Base-by-base conservation (phyloP, 2,888 invertebrate species). In the Euproctis similis region DNA sequence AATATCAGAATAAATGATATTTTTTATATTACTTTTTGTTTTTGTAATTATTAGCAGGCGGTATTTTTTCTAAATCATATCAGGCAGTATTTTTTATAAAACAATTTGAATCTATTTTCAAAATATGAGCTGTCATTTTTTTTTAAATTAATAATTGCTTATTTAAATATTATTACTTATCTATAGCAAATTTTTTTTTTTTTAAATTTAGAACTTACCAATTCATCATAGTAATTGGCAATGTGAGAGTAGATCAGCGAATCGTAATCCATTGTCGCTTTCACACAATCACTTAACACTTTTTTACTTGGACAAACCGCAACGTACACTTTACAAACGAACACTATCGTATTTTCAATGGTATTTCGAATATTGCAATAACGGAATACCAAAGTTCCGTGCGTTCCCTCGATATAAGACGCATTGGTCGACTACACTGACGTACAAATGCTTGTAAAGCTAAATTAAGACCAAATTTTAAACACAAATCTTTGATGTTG, bases 241-340 rank as follows among this genome's bases (percentile, higher is more conserved):
- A 88, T 85, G 36, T 89, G 89, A 50, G 88, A 87, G 68, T 87
- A 88, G 51, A 88, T 78, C 58, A 89, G 73, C 65, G 88, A 86
- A 50, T 89, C 89, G 85, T 88, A 89, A 87, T 89, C 89, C 89
- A 88, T 88, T 61, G 51, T 66, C 37, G 45, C 46, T 44, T 46
- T 26, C 41, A 25, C 55, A 49, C 55, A 40, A 12, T 17, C 44
- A 48, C 52, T 44, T 9, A 8, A 23, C 27, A 45, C 37, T 34
- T 33, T 29, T 36, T 31, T 34, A 27, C 28, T 17, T 33, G 40
- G 31, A 39, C 39, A 43, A 42, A 37, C 39, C 10, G 39, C 48
- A 39, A 40, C 46, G 44, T 29, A 46, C 46, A 43, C 46, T 20
- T 31, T 51, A 42, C 41, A 34, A 26, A 24, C 30, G 38, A 44